A percentile compares a stretch with the other conserved stretches of the same genome.
These are phyloP conservation scores for Vanessa atalanta DNA, from an alignment of 1,140 invertebrate genomes.

Conservation along the genomic window DNA sequence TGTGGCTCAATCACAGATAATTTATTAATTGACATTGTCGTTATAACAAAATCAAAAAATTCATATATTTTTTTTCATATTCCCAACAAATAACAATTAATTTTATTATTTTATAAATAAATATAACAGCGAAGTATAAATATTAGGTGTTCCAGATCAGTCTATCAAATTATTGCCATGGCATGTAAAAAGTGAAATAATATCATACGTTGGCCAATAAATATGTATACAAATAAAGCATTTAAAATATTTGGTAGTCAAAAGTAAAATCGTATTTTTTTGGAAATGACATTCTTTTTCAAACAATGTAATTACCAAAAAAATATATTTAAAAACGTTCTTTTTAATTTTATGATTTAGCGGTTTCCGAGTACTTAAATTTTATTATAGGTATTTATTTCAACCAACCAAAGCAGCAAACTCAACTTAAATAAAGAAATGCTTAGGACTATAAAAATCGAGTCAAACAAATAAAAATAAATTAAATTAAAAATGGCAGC, in stretches of 20 bases:
- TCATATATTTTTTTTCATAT: constrained; percentile 23
- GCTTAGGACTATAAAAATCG: constrained; percentile 10
- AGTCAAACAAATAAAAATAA: constrained; percentile 25
- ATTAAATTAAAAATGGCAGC: constrained; percentile 30
- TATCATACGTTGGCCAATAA: not conserved
- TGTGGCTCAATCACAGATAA: constrained; percentile 67
- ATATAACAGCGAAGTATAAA: constrained; percentile 2
- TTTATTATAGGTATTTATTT: not conserved
- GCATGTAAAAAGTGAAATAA: not conserved
- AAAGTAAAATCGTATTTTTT: too few relatives aligned
- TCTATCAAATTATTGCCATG: constrained; percentile 25
- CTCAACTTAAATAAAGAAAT: constrained; percentile 11
- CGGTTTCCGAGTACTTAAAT: not conserved
- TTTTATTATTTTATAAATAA: not conserved
- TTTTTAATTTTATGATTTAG: too few relatives aligned
- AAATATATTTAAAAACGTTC: too few relatives aligned
- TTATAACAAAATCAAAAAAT: constrained; percentile 48
- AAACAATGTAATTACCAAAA: too few relatives aligned
- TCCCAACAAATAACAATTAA: constrained; percentile 19
- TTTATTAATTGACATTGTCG: constrained; percentile 36
- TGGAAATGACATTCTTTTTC: too few relatives aligned
- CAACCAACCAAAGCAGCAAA: not conserved
- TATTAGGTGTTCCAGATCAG: constrained; percentile 20
- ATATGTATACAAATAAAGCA: not conserved
- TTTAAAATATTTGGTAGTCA: not conserved